These are phyloP conservation scores for Falco cherrug DNA, from an alignment of 2,797 vertebrate species.

Conservation along the genomic window DNA sequence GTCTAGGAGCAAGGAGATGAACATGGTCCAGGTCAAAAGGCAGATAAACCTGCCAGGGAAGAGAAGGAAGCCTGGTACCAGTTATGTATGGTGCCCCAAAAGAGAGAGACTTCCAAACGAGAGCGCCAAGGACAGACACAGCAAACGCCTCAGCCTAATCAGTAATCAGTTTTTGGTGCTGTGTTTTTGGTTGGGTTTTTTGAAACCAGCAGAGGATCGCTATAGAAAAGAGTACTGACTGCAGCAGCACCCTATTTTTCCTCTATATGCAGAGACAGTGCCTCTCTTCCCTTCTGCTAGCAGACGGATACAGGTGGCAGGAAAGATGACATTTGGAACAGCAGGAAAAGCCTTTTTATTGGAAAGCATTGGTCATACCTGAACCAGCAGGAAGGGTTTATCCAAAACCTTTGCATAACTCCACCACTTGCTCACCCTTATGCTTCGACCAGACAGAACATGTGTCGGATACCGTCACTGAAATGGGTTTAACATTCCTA, in stretches of 20 bases:
- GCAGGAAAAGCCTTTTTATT: background rate
- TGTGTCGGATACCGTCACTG: constrained; percentile 5
- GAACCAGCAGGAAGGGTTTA: background rate
- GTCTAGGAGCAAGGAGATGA: background rate
- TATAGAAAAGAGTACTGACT: background rate
- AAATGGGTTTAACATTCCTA: constrained; percentile 57
- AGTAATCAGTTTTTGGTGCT: background rate
- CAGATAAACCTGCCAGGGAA: background rate
- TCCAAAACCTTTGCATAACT: background rate
- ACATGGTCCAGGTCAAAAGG: background rate
- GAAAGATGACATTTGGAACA: background rate
- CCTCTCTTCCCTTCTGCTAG: background rate
- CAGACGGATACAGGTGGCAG: background rate
- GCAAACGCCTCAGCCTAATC: background rate
- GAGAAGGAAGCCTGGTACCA: background rate
- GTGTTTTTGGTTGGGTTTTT: background rate
- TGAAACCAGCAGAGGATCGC: background rate
- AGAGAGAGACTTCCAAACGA: background rate
- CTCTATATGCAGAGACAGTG: background rate
- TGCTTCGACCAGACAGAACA: background rate
- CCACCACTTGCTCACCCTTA: background rate
- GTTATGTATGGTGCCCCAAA: background rate
- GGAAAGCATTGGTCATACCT: background rate
- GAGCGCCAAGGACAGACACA: background rate
- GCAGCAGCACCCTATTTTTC: background rate